Evolutionary conservation across 2,113 vertebrate species (phyloP), one percentile per base, ranked within the genome.

Genomic region (Saguinus midas): DNA sequence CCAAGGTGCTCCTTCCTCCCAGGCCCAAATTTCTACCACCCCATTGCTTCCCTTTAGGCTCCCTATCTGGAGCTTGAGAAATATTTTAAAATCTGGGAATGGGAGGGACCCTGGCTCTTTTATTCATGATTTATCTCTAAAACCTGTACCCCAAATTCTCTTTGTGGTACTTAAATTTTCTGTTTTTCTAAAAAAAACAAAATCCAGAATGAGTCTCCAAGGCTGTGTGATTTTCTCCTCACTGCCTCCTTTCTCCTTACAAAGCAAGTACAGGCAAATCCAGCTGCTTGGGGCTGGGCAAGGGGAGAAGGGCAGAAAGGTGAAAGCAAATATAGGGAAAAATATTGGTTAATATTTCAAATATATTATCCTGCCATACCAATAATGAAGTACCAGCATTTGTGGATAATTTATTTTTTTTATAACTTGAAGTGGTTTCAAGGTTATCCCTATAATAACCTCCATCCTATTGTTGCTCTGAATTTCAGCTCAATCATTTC

Each of bases 391-490:
- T 35, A 48, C 50, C 45, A 17, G 35, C 76, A 20, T 78, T 85
- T 88, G 88, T 85, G 97, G 96, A 40, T 96, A 78, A 96, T 86
- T 88, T 90, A 92, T 88, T 90, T 84, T 94, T 68, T 92, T 92
- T 75, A 90, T 75, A 86, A 88, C 81, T 64, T 85, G 64, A 52
- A 85, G 81, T 86, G 52, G 81, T 75, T 96, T 97, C 96, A 92
- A 97, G 96, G 95, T 97, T 96, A 91, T 81, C 81, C 81, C 58
- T 73, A 0, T 83, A 92, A 88, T 73, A 88, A 88, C 80, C 40
- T 94, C 57, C 64, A 80, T 92, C 52, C 80, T 90, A 7, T 85
- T 55, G 75, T 88, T 95, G 52, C 64, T 87, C 90, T 73, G 86
- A 35, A 61, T 66, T 87, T 96, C 70, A 87, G 84, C 72, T 96